phyloP scores from a whole-genome alignment of 2,113 vertebrate species.

The Circaetus cinerascens region DNA sequence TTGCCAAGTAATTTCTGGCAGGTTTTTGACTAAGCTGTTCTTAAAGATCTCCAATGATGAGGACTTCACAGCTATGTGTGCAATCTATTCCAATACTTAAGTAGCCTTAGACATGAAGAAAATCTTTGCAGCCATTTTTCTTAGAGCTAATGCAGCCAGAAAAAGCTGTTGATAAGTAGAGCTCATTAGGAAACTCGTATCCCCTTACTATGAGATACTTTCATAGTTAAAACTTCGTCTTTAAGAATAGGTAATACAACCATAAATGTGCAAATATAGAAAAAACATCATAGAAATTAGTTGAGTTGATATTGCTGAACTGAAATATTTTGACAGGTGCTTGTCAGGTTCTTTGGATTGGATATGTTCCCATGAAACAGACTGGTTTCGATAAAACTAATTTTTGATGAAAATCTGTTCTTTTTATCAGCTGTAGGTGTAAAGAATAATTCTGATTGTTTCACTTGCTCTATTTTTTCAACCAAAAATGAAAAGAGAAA shows the following conservation, averaged over 20 bases:
- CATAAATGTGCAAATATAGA: neutral
- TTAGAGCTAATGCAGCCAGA: neutral
- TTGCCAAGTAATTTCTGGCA: neutral
- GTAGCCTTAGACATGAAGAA: neutral
- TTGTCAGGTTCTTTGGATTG: conserved; percentile 25
- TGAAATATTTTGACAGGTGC: conserved; percentile 64
- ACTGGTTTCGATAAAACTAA: conserved; percentile 3
- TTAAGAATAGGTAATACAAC: neutral
- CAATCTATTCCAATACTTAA: neutral
- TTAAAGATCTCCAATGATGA: neutral
- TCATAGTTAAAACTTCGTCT: neutral
- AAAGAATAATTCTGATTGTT: neutral
- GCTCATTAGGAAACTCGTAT: neutral
- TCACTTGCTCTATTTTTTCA: neutral
- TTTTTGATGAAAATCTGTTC: conserved; percentile 16
- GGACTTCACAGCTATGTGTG: neutral
- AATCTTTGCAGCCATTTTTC: neutral
- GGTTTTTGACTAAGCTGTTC: neutral
- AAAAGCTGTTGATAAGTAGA: neutral
- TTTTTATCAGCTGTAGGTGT: conserved; percentile 14
- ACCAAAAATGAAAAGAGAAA: neutral
- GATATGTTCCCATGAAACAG: conserved; percentile 20
- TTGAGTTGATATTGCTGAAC: conserved; percentile 22
- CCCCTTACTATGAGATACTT: neutral
- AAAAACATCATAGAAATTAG: neutral